Evolutionary conservation across 2,113 vertebrate genomes (phyloP), one percentile per base, ranked within the genome.

Genomic region (Leptosomus discolor): DNA sequence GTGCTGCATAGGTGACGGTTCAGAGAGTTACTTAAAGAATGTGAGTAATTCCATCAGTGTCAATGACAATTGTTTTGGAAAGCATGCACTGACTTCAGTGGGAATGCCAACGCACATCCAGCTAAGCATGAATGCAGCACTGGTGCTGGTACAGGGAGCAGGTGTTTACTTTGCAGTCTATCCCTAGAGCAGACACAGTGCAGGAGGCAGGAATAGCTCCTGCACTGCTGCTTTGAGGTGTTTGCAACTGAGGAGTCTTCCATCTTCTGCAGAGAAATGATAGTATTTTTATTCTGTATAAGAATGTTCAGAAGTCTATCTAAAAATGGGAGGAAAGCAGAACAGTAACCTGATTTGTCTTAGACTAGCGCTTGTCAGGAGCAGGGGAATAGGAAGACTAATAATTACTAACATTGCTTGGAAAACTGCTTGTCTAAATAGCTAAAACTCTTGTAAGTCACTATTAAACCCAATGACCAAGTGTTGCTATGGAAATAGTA

Each of bases 91-190:
- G 39, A 30, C 39, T 54, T 63, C 43, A 39, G 56, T 15, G 9
- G 27, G 78, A 83, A 65, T 12, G 14, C 16, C 48, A 65, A 0
- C 30, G 30, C 21, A 30, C 19, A 50, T 48, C 70, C 70, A 80
- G 57, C 39, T 41, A 30, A 43, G 45, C 0, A 1, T 17, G 29
- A 65, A n/a, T 24, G 8, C n/a, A 30, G 12, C 1, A 0, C 48
- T 50, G 45, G 8, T 69, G 79, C 26, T 39, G 22, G 7, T 19
- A 8, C 5, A 10, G 45, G 54, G 61, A 39, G 8, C 0, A 0
- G 16, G 5, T 65, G 9, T 50, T 67, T 36, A 46, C 70, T 85
- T 90, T 41, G 18, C 26, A 26, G 8, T 11, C 61, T 41, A 1
- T 57, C 5, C 48, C 45, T 51, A 69, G 24, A 2, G 30, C 37